Percentiles rank a stretch among this genome's conserved stretches.
phyloP scores from a whole-genome alignment of 2,113 vertebrate species.

The Galemys pyrenaicus region DNA sequence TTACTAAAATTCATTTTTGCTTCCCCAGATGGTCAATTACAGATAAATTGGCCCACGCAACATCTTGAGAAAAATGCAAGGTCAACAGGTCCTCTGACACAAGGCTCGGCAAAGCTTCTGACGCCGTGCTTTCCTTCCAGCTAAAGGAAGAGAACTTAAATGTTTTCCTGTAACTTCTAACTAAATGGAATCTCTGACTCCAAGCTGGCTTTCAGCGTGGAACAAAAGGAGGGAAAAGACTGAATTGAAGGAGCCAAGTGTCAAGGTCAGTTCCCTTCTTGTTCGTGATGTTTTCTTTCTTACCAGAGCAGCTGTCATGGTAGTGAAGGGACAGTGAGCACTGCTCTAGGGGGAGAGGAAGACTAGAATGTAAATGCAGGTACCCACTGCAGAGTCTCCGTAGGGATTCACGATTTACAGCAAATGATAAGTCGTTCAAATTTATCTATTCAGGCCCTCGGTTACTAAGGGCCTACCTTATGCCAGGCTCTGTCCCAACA shows the following conservation, averaged over 20 bases:
- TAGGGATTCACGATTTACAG: slow-evolving; percentile 8
- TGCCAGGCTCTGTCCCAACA: background rate
- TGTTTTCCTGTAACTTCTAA: slow-evolving; percentile 27
- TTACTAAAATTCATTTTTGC: slow-evolving; percentile 28
- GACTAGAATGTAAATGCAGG: background rate
- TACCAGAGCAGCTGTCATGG: background rate
- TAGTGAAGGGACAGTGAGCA: background rate
- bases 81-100: slow-evolving; percentile 20
- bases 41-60: slow-evolving; percentile 22
- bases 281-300: background rate
- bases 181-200: background rate
- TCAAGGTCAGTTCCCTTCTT: background rate
- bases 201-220: background rate
- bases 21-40: slow-evolving; percentile 30
- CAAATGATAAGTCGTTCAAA: background rate
- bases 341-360: background rate
- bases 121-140: background rate
- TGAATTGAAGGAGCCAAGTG: background rate
- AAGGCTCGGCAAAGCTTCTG: background rate
- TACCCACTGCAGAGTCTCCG: background rate
- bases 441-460: background rate
- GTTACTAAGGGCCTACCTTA: background rate
- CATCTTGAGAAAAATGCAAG: slow-evolving; percentile 18
- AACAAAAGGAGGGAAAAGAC: slow-evolving; percentile 10
- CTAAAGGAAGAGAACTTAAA: background rate